Conservation (phyloP, 2,113 vertebrate species). For the Pimephales promelas region DNA sequence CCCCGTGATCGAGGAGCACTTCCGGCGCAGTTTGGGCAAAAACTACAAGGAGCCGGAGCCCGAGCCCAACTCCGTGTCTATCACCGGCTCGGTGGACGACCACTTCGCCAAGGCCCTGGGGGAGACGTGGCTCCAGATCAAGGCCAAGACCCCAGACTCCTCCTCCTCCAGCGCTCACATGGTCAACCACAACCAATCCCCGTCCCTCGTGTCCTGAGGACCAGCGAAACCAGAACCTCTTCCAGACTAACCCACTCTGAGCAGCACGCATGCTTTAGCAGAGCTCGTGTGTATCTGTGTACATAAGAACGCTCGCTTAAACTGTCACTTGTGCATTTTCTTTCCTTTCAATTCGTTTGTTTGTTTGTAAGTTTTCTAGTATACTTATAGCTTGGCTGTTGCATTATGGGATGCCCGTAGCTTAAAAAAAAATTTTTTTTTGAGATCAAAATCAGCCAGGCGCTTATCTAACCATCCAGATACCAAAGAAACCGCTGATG, state of each 20-base stretch:
- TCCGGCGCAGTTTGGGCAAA: slow-evolving; percentile 96
- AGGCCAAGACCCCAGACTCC: slow-evolving; percentile 93
- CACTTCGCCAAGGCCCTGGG: slow-evolving; percentile 99
- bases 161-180: slow-evolving; percentile 90
- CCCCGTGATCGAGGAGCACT: slow-evolving; percentile 97
- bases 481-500: slow-evolving; percentile 94
- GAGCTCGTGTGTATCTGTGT: slow-evolving; percentile 76
- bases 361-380: slow-evolving; percentile 67
- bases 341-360: slow-evolving; percentile 55
- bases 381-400: slow-evolving; percentile 76
- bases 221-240: slow-evolving; percentile 9
- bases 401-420: slow-evolving; percentile 75
- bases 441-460: slow-evolving; percentile 67
- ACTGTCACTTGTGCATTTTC: slow-evolving; percentile 60
- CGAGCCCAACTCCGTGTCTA: slow-evolving; percentile 93
- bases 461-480: slow-evolving; percentile 74
- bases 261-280: slow-evolving; percentile 79
- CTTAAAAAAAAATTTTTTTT: slow-evolving; percentile 56
- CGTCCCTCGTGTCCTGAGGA: slow-evolving; percentile 89
- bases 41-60: slow-evolving; percentile 97
- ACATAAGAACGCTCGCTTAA: slow-evolving; percentile 71
- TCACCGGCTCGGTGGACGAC: slow-evolving; percentile 96
- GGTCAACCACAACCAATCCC: slow-evolving; percentile 94
- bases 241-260: slow-evolving; percentile 47
- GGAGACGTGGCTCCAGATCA: slow-evolving; percentile 97